Percentiles rank a stretch among this genome's conserved stretches.
These are phyloP conservation scores for Noturus placidus DNA, from an alignment of 2,113 vertebrate genomes.

Conservation along the genomic window DNA sequence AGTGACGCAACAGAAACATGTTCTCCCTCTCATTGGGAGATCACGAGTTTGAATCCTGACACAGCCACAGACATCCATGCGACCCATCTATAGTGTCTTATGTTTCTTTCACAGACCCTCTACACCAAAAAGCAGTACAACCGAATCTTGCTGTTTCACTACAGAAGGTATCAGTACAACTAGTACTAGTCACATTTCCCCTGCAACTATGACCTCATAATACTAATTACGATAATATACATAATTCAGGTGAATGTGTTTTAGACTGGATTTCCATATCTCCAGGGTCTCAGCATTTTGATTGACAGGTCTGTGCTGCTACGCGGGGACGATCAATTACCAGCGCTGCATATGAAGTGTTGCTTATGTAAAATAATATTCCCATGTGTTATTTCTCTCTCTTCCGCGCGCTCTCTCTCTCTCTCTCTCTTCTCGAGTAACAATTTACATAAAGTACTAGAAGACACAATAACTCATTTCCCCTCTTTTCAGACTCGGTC, in stretches of 20 bases:
- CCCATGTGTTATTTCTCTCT: conserved; percentile 74
- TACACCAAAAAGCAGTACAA: background rate
- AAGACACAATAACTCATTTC: conserved; percentile 10
- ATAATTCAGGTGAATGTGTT: conserved; percentile 70
- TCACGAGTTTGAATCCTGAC: background rate
- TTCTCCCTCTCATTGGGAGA: background rate
- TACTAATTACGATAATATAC: conserved; percentile 45
- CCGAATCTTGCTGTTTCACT: background rate
- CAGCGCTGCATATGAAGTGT: conserved; percentile 83
- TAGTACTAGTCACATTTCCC: background rate
- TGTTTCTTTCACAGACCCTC: background rate
- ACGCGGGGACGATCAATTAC: conserved; percentile 84
- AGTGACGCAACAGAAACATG: background rate
- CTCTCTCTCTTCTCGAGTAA: conserved; percentile 37
- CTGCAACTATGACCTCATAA: conserved; percentile 34
- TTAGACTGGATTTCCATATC: conserved; percentile 76
- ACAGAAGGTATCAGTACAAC: background rate
- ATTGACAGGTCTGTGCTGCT: conserved; percentile 81
- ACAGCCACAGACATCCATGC: background rate
- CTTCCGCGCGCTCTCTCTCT: conserved; percentile 56
- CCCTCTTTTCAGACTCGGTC: background rate
- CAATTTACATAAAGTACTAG: conserved; percentile 2
- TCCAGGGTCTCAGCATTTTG: conserved; percentile 75
- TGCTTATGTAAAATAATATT: conserved; percentile 87
- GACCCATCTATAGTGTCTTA: background rate